Evolutionary conservation across 2,797 vertebrate genomes (phyloP), one percentile per base, ranked within the genome.

Genomic region (Melanotaenia parkinsoni): DNA sequence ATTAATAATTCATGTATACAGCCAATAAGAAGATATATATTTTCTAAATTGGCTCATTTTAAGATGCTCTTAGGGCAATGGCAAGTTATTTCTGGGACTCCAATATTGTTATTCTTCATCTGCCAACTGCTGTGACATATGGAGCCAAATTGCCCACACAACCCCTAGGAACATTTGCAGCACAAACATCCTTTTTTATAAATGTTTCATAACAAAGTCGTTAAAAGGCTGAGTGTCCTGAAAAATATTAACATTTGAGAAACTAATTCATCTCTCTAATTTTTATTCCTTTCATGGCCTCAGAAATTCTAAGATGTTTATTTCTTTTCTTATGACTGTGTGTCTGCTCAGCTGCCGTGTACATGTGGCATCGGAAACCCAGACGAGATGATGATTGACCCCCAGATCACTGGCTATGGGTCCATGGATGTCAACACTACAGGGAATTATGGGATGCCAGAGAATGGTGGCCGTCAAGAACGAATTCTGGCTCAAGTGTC

Each of bases 401-500:
- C 92, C 40, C 91, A 93, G 88, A 95, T 94, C 88, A 95, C 96
- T 65, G 96, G 95, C 84, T 98, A 93, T 81, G 96, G 94, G 65
- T 95, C 97, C 37, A 94, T 96, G 62, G 97, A 98, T 58, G 88
- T 94, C 82, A 97, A 96, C 90, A 96, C 93, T 81, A 94, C 96
- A 18, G 96, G 96, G 56, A 96, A 94, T 76, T 99, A 97, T 7
- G 95, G 95, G 88, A 96, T 94, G 90, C 96, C 96, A 2, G 95
- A 95, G 86, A 95, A 94, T 4, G 92, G 93, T 0, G 95, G 96
- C 32, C 95, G 97, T 66, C 94, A 93, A 64, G 96, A 97, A 77
- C 95, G 94, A n/a, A 96, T 96, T 81, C 77, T 97, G 86, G 95
- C 96, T 57, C 96, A 97, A 81, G 92, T 98, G 84, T 92, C 96